Conservation (phyloP, 2,113 vertebrate species). For the Girardinichthys multiradiatus region DNA sequence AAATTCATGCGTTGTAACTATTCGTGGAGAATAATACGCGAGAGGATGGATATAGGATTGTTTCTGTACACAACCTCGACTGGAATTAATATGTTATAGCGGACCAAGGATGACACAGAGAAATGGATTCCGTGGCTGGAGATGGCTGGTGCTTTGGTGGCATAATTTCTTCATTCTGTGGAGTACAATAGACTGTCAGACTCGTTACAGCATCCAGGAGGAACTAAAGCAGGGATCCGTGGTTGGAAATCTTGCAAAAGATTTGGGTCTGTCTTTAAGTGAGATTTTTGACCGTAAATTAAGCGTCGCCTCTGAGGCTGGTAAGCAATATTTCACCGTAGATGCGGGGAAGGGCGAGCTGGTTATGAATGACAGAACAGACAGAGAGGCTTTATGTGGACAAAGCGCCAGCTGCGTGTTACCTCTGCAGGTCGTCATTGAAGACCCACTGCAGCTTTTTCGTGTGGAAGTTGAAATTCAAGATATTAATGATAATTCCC, state of each 20-base stretch:
- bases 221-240: constrained; percentile 75
- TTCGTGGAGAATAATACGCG: neutral
- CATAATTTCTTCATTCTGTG: constrained; percentile 64
- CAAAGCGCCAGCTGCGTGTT: constrained; percentile 80
- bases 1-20: neutral
- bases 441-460: constrained; percentile 81
- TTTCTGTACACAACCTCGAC: neutral
- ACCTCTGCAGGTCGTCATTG: constrained; percentile 81
- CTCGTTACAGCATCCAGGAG: constrained; percentile 78
- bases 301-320: constrained; percentile 80
- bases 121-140: constrained; percentile 52
- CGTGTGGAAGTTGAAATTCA: constrained; percentile 82
- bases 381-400: constrained; percentile 86
- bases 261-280: constrained; percentile 80
- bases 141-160: constrained; percentile 68
- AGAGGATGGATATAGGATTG: constrained; percentile 7
- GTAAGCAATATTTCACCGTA: constrained; percentile 81
- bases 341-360: constrained; percentile 80
- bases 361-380: constrained; percentile 82
- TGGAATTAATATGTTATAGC: constrained; percentile 70
- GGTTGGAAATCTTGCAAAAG: constrained; percentile 82
- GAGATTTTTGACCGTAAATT: constrained; percentile 80
- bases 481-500: constrained; percentile 86
- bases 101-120: constrained; percentile 63
- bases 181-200: constrained; percentile 72